A percentile compares a stretch with the other conserved stretches of the same genome.
Conservation (phyloP, 2,797 vertebrate genomes). For the Bryconaethiops microstoma region DNA sequence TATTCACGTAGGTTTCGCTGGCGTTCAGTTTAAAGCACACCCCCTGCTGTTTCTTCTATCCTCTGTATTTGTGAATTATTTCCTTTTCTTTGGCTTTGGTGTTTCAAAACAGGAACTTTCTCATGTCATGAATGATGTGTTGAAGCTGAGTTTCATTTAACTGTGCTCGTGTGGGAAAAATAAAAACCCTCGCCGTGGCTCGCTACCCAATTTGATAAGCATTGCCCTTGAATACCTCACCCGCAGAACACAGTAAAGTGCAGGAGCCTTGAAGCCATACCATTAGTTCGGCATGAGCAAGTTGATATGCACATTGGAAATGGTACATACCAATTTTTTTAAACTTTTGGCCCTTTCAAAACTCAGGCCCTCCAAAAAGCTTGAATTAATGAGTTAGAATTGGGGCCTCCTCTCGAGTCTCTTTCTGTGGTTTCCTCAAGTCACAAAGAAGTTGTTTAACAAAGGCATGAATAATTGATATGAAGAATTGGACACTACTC, state of each 20-base stretch:
- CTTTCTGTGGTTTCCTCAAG: not conserved
- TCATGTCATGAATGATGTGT: not conserved
- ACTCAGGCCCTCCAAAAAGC: not conserved
- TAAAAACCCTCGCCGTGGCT: not conserved
- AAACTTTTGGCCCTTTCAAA: not conserved
- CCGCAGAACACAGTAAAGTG: no score
- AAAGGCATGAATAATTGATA: conserved; percentile 4
- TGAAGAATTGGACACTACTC: not conserved
- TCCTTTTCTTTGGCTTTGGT: not conserved
- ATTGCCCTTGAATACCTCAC: not conserved
- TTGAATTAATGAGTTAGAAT: not conserved
- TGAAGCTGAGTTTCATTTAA: not conserved
- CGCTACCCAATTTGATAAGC: not conserved
- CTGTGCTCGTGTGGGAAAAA: no score
- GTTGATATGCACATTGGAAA: not conserved
- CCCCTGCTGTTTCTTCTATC: not conserved
- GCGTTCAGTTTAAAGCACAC: not conserved
- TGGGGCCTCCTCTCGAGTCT: not conserved
- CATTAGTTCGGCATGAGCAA: not conserved
- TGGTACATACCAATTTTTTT: not conserved
- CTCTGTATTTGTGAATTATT: not conserved
- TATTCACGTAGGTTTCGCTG: not conserved
- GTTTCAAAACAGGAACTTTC: not conserved
- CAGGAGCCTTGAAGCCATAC: no score
- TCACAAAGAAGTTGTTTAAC: not conserved